Conservation (phyloP, 2,888 invertebrate genomes). For the Troides oblongomaculatus region DNA sequence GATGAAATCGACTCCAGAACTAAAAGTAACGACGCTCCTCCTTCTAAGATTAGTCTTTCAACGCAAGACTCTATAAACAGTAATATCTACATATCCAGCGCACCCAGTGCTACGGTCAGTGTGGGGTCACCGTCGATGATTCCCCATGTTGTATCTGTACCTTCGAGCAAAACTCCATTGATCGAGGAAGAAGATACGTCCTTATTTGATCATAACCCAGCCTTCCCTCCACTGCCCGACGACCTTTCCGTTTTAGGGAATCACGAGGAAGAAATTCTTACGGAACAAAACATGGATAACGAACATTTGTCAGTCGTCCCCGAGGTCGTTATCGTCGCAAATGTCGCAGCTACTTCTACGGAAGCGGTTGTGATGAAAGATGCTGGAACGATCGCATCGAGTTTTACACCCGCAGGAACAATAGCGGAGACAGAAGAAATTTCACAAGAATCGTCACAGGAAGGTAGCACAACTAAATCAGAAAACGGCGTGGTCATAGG, state of each 20-base stretch:
- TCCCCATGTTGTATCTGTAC: conserved; percentile 42
- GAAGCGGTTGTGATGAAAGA: conserved; percentile 40
- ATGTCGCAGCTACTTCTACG: conserved; percentile 43
- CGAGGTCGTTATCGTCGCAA: conserved; percentile 45
- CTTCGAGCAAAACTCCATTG: conserved; percentile 52
- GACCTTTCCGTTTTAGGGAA: conserved; percentile 64
- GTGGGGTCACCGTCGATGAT: conserved; percentile 48
- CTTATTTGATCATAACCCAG: conserved; percentile 67
- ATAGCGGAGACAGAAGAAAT: conserved; percentile 42
- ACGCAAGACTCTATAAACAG: conserved; percentile 62
- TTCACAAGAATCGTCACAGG: conserved; percentile 37
- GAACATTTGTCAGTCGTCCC: conserved; percentile 50
- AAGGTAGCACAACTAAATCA: conserved; percentile 38
- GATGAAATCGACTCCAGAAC: conserved; percentile 29
- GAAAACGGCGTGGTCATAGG: conserved; percentile 40
- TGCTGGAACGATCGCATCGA: conserved; percentile 42
- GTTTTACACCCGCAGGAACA: conserved; percentile 40
- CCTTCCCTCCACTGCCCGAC: conserved; percentile 72
- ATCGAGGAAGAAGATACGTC: conserved; percentile 66
- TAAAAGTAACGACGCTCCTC: conserved; percentile 49
- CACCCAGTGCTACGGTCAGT: conserved; percentile 49
- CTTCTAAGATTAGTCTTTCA: conserved; percentile 66
- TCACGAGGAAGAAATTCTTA: conserved; percentile 65
- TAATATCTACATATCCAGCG: conserved; percentile 55
- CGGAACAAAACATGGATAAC: conserved; percentile 55